phyloP scores from a whole-genome alignment of 2,797 vertebrate species.

The Rhinogobio ventralis region DNA sequence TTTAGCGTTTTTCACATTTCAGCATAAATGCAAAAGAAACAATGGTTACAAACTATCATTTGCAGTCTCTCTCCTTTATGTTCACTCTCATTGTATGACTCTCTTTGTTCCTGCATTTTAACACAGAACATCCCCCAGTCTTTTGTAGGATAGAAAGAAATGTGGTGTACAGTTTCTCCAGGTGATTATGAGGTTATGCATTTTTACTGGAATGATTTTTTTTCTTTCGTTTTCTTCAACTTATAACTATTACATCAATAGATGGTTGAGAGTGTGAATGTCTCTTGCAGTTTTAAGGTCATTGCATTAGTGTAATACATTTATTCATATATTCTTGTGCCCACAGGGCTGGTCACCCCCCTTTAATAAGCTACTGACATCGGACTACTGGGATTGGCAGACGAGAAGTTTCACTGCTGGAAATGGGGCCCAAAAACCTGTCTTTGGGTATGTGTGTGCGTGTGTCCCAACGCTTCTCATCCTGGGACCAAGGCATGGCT shows the following conservation, averaged over 20 bases:
- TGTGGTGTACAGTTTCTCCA: neutral
- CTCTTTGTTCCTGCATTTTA: neutral
- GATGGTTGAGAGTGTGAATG: conserved; percentile 64
- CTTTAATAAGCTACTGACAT: conserved; percentile 76
- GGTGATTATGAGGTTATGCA: neutral
- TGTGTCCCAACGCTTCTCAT: neutral
- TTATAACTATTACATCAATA: conserved; percentile 58
- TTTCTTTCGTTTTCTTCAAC: neutral
- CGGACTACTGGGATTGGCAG: conserved; percentile 70
- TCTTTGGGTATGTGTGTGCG: conserved; percentile 9
- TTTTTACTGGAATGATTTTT: neutral
- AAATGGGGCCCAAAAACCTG: conserved; percentile 67
- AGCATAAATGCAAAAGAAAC: neutral
- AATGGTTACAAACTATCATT: neutral
- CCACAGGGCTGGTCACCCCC: conserved; percentile 55
- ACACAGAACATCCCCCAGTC: neutral
- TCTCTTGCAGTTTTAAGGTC: conserved; percentile 75
- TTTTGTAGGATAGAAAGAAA: neutral
- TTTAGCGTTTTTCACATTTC: neutral
- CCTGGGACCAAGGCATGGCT: conserved; percentile 27
- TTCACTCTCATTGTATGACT: neutral
- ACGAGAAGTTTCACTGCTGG: conserved; percentile 62
- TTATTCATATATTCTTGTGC: conserved; percentile 75
- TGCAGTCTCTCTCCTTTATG: neutral
- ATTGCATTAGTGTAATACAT: conserved; percentile 75